Percentiles rank a stretch among this genome's conserved stretches.
These are phyloP conservation scores for Ophonus ardosiacus DNA, from an alignment of 2,888 invertebrate species.

Conservation along the genomic window DNA sequence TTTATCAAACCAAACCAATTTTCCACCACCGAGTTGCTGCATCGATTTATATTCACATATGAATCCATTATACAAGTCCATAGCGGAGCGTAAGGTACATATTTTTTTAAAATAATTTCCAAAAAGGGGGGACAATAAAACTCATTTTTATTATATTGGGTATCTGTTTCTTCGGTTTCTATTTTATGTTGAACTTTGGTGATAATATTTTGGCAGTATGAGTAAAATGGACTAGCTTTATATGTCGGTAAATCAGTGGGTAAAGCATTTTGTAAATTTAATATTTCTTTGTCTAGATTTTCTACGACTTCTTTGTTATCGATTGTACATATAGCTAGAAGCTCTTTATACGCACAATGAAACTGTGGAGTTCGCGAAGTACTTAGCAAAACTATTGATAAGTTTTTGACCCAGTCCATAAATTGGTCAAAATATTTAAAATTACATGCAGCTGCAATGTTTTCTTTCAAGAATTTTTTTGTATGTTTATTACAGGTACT, in stretches of 20 bases:
- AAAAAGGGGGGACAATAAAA: neutral
- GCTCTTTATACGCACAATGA: neutral
- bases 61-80: neutral
- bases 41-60: neutral
- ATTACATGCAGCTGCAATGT: neutral
- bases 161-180: neutral
- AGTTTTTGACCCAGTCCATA: neutral
- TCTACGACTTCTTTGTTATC: neutral
- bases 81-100: neutral
- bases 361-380: neutral
- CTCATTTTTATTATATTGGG: neutral
- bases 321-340: neutral
- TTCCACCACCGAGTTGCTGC: slow-evolving; percentile 2
- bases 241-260: neutral
- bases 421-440: neutral
- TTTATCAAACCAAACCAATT: slow-evolving; percentile 34
- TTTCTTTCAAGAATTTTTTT: slow-evolving; percentile 15
- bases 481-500: neutral
- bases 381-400: neutral
- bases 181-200: neutral
- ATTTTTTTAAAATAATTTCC: neutral
- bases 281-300: neutral
- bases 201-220: neutral
- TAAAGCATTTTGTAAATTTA: neutral
- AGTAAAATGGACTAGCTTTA: slow-evolving; percentile 2